A percentile compares a stretch with the other conserved stretches of the same genome.
Conservation (phyloP, 2,113 vertebrate species). For the Lophochroa leadbeateri region DNA sequence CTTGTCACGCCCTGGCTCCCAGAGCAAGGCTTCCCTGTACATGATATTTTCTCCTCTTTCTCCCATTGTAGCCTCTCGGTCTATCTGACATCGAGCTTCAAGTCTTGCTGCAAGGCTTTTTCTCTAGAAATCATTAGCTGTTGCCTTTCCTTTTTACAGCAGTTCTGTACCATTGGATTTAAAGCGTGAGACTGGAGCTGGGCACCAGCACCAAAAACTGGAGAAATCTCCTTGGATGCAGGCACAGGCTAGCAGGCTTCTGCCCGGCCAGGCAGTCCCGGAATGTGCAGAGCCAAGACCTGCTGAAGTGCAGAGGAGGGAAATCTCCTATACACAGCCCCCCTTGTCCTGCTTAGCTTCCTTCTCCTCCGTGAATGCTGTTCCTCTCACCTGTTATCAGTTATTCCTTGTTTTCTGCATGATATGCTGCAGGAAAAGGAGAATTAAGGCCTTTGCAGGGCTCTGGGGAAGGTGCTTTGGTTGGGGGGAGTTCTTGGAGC, state of each 20-base stretch:
- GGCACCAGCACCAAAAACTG: rapidly evolving
- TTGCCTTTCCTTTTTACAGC: background rate
- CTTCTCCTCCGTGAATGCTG: background rate
- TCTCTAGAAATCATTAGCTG: background rate
- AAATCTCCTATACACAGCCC: background rate
- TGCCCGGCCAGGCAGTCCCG: rapidly evolving
- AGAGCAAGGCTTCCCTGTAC: background rate
- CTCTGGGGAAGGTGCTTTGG: background rate
- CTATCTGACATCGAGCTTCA: background rate
- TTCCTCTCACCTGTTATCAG: background rate
- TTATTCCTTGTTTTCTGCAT: background rate
- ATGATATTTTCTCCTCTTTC: background rate
- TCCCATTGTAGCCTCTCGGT: background rate
- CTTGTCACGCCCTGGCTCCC: background rate
- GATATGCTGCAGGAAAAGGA: background rate
- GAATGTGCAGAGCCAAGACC: background rate
- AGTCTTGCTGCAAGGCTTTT: background rate
- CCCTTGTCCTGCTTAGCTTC: background rate
- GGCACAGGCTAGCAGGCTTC: background rate
- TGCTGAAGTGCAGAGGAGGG: background rate
- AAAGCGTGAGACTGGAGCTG: rapidly evolving
- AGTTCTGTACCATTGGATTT: background rate
- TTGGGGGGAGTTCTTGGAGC: background rate
- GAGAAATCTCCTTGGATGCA: background rate
- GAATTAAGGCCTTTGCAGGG: background rate